Base-by-base conservation (phyloP, 1,140 invertebrate genomes). In the Achatina immaculata region DNA sequence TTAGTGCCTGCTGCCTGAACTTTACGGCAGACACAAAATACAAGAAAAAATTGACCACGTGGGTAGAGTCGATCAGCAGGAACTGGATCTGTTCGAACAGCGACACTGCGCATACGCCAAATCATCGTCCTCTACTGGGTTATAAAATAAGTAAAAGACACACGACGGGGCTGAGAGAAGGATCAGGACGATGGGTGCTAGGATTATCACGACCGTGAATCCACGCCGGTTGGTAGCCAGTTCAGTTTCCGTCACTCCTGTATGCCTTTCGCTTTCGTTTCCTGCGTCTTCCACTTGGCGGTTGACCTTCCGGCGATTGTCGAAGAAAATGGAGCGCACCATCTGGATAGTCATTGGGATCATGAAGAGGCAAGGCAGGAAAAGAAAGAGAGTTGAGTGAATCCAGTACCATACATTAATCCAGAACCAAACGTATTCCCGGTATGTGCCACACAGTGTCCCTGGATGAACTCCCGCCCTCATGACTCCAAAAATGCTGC, bases 41-140 rank as follows among this genome's bases (percentile, higher is more conserved):
- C 16, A 88, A 62, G 71, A 86, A 88, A 78, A 88, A 88, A 73
- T 88, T 88, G 19, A 88, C 65, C 1, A 84, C 86, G 66, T 88
- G 87, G 48, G 85, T 86, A 3, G 83, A 55, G 69, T 88, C 87
- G 0, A 82, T 77, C 24, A 88, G 55, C 24, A 87, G 21, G 48
- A 83, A 87, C 14, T 85, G 72, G 31, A 88, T 66, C 36, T 86
- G 82, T 71, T 73, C 14, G 55, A 81, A 74, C 16, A 78, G 38
- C 16, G 34, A 0, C 68, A 28, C 38, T 31, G 45, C 24, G 19
- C 48, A 75, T 0, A 73, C 0, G 36, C 16, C 2, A 42, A 68
- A 19, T n/a, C n/a, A 21, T 40, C 42, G 31, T 69, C 42, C 2
- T 4, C 28, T n/a, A 86, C 82, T 31, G 85, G 82, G 65, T 85